Evolutionary conservation across 2,888 invertebrate species (phyloP).

Genomic region (Sesia apiformis): DNA sequence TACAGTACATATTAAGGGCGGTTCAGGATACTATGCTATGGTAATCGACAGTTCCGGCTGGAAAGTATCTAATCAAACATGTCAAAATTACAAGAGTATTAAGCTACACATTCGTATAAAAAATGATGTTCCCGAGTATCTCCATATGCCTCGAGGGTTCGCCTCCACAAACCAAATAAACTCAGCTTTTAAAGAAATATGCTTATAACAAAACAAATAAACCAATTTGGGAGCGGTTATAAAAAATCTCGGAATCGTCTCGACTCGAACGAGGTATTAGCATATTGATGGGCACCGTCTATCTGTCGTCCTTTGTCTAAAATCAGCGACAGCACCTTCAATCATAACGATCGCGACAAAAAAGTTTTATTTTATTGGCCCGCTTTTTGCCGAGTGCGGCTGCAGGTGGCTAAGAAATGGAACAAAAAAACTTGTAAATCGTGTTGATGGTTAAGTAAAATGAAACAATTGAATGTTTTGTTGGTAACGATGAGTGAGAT

Average conservation of each 20-base stretch:
- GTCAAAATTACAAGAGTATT: constrained; percentile 12
- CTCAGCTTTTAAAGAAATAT: constrained; percentile 52
- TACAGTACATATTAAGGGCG: constrained; percentile 33
- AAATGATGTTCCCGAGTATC: constrained; percentile 17
- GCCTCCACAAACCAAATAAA: constrained; percentile 58
- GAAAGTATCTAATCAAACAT: background rate
- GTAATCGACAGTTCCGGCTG: background rate
- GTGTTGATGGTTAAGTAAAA: background rate
- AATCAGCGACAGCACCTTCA: constrained; percentile 70
- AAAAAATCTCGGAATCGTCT: constrained; percentile 48
- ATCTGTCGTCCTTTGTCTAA: constrained; percentile 67
- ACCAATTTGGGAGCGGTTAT: constrained; percentile 55
- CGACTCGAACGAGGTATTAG: constrained; percentile 51
- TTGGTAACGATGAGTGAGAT: too few relatives aligned
- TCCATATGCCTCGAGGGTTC: constrained; percentile 39
- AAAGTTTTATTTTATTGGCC: constrained; percentile 50
- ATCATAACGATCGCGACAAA: constrained; percentile 62
- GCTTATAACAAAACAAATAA: constrained; percentile 68
- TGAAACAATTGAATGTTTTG: background rate
- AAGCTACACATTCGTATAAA: constrained; percentile 13
- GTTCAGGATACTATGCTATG: constrained; percentile 18
- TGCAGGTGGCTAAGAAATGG: constrained; percentile 43
- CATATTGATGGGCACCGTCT: constrained; percentile 66
- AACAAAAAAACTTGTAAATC: constrained; percentile 3
- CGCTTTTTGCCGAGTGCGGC: constrained; percentile 42